Evolutionary conservation across 2,888 invertebrate species (phyloP).

Genomic region (Vanessa cardui): DNA sequence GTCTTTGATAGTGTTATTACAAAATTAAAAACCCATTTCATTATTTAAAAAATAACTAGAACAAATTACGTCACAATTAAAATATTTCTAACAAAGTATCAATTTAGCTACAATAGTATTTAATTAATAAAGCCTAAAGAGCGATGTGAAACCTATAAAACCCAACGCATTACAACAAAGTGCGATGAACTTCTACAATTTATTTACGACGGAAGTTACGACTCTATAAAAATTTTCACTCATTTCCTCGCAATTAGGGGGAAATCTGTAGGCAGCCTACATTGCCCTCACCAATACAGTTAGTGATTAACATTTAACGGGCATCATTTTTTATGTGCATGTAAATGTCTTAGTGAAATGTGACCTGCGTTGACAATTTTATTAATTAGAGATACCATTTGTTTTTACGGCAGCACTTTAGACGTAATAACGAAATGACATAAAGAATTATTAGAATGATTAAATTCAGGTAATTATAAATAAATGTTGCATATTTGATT

Average conservation of each 20-base stretch:
- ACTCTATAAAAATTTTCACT: conserved; percentile 71
- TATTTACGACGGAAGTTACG: conserved; percentile 67
- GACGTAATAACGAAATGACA: too few relatives aligned
- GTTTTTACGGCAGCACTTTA: not conserved
- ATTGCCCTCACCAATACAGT: conserved; percentile 21
- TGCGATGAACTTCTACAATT: conserved; percentile 66
- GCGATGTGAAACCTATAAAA: conserved; percentile 53
- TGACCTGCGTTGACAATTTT: conserved; percentile 10
- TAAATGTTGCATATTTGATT: too few relatives aligned
- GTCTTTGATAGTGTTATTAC: not conserved
- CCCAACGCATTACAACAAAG: conserved; percentile 56
- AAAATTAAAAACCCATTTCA: not conserved
- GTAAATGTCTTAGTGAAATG: conserved; percentile 13
- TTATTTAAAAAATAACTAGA: not conserved
- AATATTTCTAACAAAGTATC: not conserved
- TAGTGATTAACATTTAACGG: conserved; percentile 31
- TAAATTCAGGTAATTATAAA: too few relatives aligned
- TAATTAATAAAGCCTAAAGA: conserved; percentile 42
- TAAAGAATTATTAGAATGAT: too few relatives aligned
- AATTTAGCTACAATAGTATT: conserved; percentile 3
- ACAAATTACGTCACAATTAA: not conserved
- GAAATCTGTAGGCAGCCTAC: conserved; percentile 41
- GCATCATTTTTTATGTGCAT: conserved; percentile 12
- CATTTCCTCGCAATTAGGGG: conserved; percentile 68
- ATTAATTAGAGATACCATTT: not conserved